Base-by-base conservation (phyloP, 2,888 invertebrate species). In the Drosophila austrosaltans region DNA sequence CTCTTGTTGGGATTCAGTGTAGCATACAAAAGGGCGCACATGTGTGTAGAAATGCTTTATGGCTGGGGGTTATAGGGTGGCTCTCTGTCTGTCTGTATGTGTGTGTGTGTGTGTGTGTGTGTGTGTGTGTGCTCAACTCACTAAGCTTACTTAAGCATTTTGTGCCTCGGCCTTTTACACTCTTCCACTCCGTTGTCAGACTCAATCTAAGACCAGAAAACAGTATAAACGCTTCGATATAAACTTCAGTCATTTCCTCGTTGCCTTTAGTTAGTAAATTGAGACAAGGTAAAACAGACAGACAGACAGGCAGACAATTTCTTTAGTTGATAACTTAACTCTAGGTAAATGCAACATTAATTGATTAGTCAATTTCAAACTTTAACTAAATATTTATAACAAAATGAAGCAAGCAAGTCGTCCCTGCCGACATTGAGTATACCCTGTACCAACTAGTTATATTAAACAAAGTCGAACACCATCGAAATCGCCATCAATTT, bases 61-160 rank as follows among this genome's bases (percentile, higher is more conserved):
- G 60, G 63, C 32, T 25, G n/a, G 32, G n/a, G 53, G 8, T 36
- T 36, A 36, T 32, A 25, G 25, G 8, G 56, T 22, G 59, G 20
- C 42, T 53, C 16, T 53, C 25, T 62, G 36, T 25, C 25, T 16
- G n/a, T 59, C 22, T 44, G n/a, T 40, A 3, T 12, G 25, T n/a
- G 32, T 12, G 48, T 12, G 42, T 3, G 48, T 7, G 39, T 28
- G 42, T 39, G 42, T 36, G 22, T 10, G 42, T n/a, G 25, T 61
- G 56, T 53, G 20, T 53, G 67, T 70, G 67, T 63, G 63, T 57
- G 61, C 58, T 56, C 56, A 68, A 71, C 82, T 72, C 68, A 72
- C 70, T 83, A 83, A 86, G 86, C 87, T 76, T 79, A 79, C 81
- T 83, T 83, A 83, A 83, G 87, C 81, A 86, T 86, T 86, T 81